A percentile compares a stretch with the other conserved stretches of the same genome.
Evolutionary conservation across 2,797 vertebrate species (phyloP).

Genomic region (Argentina silus): DNA sequence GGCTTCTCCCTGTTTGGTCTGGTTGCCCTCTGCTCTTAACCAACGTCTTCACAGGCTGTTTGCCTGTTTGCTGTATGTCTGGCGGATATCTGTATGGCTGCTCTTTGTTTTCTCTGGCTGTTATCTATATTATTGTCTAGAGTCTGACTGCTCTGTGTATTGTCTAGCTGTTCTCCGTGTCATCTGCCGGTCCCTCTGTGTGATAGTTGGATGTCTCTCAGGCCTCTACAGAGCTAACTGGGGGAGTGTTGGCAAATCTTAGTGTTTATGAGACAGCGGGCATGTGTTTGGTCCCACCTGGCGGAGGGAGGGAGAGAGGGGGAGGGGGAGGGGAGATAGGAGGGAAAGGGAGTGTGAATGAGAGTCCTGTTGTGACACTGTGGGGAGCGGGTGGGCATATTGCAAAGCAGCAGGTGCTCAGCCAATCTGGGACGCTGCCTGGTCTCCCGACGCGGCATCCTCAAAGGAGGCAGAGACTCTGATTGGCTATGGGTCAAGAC

Average conservation of each 20-base stretch:
- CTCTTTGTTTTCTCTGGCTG: constrained; percentile 24
- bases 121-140: neutral
- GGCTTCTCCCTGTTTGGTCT: neutral
- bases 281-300: constrained; percentile 79
- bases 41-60: neutral
- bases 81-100: constrained; percentile 4
- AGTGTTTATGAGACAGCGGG: constrained; percentile 71
- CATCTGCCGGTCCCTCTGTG: constrained; percentile 43
- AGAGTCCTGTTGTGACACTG: constrained; percentile 70
- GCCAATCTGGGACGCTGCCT: constrained; percentile 64
- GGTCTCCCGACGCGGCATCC: constrained; percentile 55
- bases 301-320: constrained; percentile 57
- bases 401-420: constrained; percentile 78
- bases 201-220: constrained; percentile 57
- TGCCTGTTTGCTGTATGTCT: too few species aligned
- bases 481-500: constrained; percentile 70
- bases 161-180: constrained; percentile 45
- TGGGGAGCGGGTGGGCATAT: constrained; percentile 76
- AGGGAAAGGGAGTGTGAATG: constrained; percentile 64
- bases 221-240: constrained; percentile 53
- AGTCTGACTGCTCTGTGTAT: constrained; percentile 25
- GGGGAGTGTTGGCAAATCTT: constrained; percentile 63
- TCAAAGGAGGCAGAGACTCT: constrained; percentile 44
- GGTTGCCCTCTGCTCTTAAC: neutral
- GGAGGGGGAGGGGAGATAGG: constrained; percentile 14